phyloP scores from a whole-genome alignment of 1,140 invertebrate genomes.

The Cotesia typhae region DNA sequence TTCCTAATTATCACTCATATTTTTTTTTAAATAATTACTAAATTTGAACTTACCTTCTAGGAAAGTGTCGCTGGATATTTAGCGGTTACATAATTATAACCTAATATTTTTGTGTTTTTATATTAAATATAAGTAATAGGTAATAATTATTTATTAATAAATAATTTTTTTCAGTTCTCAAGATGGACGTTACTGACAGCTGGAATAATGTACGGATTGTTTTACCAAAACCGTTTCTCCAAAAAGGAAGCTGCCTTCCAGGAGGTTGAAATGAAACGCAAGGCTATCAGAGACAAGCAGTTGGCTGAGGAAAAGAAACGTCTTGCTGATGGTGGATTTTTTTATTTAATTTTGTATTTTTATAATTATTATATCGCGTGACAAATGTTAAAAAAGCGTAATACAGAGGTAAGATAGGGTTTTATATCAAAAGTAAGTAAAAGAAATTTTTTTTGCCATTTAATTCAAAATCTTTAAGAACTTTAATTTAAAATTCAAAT shows the following conservation, averaged over 20 bases:
- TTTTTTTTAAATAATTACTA: slow-evolving; percentile 38
- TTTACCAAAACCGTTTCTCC: slow-evolving; percentile 72
- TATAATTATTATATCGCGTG: not conserved
- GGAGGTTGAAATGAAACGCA: slow-evolving; percentile 72
- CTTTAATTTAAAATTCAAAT: too few relatives aligned
- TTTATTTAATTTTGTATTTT: not conserved
- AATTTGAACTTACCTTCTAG: too few relatives aligned
- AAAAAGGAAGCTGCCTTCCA: slow-evolving; percentile 72
- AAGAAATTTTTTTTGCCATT: too few relatives aligned
- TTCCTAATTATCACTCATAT: not conserved
- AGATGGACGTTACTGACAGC: slow-evolving; percentile 74
- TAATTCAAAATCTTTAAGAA: too few relatives aligned
- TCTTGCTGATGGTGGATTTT: slow-evolving; percentile 63
- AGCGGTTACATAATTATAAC: too few relatives aligned
- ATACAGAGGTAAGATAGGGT: too few relatives aligned
- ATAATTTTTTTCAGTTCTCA: slow-evolving; percentile 68
- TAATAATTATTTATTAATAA: slow-evolving; percentile 3
- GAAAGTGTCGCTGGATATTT: too few relatives aligned
- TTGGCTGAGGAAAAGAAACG: slow-evolving; percentile 72
- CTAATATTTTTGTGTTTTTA: too few relatives aligned
- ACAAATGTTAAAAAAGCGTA: not conserved
- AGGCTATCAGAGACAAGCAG: slow-evolving; percentile 72
- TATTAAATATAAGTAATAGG: too few relatives aligned
- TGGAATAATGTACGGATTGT: slow-evolving; percentile 73
- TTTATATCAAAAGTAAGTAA: too few relatives aligned